These are phyloP conservation scores for Pipistrellus pygmaeus DNA, from an alignment of 2,797 vertebrate genomes.

Conservation along the genomic window DNA sequence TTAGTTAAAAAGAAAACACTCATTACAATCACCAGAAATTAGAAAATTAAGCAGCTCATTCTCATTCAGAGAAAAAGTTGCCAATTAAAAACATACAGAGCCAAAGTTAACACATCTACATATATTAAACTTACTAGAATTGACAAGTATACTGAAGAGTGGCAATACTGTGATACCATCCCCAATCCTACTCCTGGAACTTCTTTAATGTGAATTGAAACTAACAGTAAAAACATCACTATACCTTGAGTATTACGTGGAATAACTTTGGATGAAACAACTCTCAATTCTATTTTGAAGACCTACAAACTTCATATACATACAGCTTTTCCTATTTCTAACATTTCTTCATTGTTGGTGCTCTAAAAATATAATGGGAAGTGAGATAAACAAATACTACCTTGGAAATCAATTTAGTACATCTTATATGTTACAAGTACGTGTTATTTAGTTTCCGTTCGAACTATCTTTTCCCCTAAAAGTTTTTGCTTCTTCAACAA, in stretches of 20 bases:
- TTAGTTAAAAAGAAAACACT: neutral
- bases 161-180: neutral
- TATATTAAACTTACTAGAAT: neutral
- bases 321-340: neutral
- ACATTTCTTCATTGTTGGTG: neutral
- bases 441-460: neutral
- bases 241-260: neutral
- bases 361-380: neutral
- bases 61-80: constrained; percentile 5
- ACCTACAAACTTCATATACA: neutral
- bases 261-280: neutral
- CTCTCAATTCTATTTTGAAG: neutral
- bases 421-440: neutral
- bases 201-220: constrained; percentile 4
- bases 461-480: neutral
- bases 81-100: neutral
- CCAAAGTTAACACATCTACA: neutral
- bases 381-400: neutral
- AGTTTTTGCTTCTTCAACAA: constrained; percentile 36
- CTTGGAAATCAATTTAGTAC: neutral
- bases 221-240: neutral
- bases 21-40: neutral
- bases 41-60: constrained; percentile 15
- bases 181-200: neutral
- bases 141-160: neutral